Conservation (phyloP, 2,888 invertebrate genomes). For the Sussaba pulchella region DNA sequence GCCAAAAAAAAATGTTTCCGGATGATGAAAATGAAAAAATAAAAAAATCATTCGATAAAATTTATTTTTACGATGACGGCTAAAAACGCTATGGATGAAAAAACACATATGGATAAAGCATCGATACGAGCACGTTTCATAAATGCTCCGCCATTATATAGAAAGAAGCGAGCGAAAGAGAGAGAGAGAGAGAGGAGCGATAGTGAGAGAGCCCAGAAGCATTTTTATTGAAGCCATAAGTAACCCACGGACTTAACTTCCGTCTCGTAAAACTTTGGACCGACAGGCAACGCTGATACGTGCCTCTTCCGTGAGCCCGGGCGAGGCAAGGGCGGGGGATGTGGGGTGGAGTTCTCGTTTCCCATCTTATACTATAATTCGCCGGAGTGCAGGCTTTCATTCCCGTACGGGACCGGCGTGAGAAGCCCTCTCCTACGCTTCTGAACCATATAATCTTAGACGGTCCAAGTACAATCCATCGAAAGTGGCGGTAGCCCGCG, state of each 20-base stretch:
- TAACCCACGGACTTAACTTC: constrained; percentile 61
- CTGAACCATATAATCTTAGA: constrained; percentile 40
- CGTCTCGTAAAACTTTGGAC: constrained; percentile 64
- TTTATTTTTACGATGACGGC: neutral
- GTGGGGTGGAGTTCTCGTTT: constrained; percentile 5
- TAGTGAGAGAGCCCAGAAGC: constrained; percentile 31
- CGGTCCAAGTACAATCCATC: constrained; percentile 39
- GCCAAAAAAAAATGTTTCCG: no score
- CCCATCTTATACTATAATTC: constrained; percentile 56
- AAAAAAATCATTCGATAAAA: neutral
- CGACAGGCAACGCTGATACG: constrained; percentile 56
- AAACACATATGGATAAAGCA: constrained; percentile 29
- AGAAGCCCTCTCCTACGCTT: constrained; percentile 16
- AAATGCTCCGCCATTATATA: constrained; percentile 1
- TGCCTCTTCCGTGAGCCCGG: constrained; percentile 37
- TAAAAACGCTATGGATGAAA: neutral
- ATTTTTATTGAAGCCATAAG: constrained; percentile 60
- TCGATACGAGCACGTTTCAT: constrained; percentile 15
- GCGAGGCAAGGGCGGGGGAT: no score
- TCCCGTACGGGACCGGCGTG: constrained; percentile 54
- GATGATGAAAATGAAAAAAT: no score
- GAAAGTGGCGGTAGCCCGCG: constrained; percentile 16
- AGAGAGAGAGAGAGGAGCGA: no score
- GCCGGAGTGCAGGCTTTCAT: constrained; percentile 57
- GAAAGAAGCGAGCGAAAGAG: no score